Base-by-base conservation (phyloP, 2,113 vertebrate genomes). In the Zapus hudsonius region DNA sequence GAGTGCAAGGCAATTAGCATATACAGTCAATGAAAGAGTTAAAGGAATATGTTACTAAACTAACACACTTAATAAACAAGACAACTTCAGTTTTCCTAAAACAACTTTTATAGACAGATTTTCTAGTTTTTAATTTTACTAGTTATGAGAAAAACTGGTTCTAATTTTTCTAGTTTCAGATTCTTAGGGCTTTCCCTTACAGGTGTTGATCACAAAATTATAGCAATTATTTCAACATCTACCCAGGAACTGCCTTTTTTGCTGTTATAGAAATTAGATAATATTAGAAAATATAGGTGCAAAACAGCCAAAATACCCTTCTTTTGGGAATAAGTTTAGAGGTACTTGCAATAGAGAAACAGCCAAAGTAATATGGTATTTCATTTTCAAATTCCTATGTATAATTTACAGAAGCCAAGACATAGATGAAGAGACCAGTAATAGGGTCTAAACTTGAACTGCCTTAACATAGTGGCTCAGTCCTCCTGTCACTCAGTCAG, bases 121-220 rank as follows among this genome's bases (percentile, higher is more conserved):
- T 94, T 82, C 81, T 20, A 88, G 42, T 85, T 94, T 85, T 75
- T 15, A 91, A 31, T 78, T 92, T 80, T 59, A 78, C 27, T 47
- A 4, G 36, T 44, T 55, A 57, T 76, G 38, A 40, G 36, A 55
- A 75, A 55, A 69, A 38, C 22, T 22, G 19, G 12, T 59, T 70
- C 64, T 38, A 61, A 57, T 61, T 84, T 40, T 79, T 79, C 83
- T 61, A 80, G 40, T 70, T 86, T 86, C 55, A 31, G 5, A 79
- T 94, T 90, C 87, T 76, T 64, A 83, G 38, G 25, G 42, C 61
- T 94, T 94, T 66, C 67, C 63, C 87, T 86, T 93, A 89, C 42
- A 91, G 52, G 57, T 87, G 22, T 19, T 95, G 87, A 80, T 79
- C 94, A 95, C 40, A 93, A 89, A 92, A 89, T 82, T 73, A 57